Percentiles rank a stretch among this genome's conserved stretches.
These are phyloP conservation scores for Rhynchotus rufescens DNA, from an alignment of 2,797 vertebrate genomes.

Conservation along the genomic window DNA sequence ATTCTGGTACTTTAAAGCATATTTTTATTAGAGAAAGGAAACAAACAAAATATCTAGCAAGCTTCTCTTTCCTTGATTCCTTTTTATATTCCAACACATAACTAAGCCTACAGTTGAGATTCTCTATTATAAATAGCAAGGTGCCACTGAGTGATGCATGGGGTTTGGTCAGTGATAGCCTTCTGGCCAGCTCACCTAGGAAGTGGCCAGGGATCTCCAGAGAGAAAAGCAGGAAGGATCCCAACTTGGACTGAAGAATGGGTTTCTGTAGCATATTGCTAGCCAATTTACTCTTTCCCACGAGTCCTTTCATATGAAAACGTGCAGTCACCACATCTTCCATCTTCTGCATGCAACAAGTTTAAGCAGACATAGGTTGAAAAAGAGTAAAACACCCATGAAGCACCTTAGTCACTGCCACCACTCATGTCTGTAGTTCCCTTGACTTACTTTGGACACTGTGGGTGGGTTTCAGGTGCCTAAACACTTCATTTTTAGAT, in stretches of 20 bases:
- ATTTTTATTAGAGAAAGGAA: not conserved
- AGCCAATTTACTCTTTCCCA: not conserved
- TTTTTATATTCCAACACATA: not conserved
- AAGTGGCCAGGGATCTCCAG: not conserved
- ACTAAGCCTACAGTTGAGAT: not conserved
- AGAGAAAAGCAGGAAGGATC: not conserved
- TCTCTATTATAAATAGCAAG: not conserved
- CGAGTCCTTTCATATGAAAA: not conserved
- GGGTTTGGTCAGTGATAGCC: not conserved
- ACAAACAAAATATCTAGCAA: not conserved
- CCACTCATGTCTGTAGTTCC: not conserved
- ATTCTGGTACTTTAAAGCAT: not conserved
- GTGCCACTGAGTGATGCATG: not conserved
- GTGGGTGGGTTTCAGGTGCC: not conserved
- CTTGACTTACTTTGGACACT: not conserved
- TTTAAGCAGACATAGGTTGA: not conserved
- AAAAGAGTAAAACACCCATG: not conserved
- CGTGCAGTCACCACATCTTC: too few species aligned
- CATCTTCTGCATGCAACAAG: not conserved
- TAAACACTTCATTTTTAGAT: not conserved
- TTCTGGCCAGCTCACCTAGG: not conserved
- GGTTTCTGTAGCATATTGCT: not conserved
- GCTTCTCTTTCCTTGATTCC: not conserved
- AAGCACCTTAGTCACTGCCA: not conserved
- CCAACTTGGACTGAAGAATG: too few species aligned